A percentile compares a stretch with the other conserved stretches of the same genome.
phyloP scores from a whole-genome alignment of 2,888 invertebrate genomes.

The Ashinkailepas kermadecensis region DNA sequence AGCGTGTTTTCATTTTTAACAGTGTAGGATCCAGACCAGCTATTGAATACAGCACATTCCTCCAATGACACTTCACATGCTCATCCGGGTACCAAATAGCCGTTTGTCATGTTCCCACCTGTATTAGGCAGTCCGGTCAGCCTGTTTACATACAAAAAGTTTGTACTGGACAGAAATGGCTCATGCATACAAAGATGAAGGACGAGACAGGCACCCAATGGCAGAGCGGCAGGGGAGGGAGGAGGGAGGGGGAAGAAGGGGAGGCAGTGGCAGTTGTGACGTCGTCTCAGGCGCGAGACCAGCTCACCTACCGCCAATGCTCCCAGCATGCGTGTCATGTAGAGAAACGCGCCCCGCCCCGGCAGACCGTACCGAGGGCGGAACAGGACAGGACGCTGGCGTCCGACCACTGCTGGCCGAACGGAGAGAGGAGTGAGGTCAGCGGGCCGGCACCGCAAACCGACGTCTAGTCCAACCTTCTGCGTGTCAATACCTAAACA shows the following conservation, averaged over 20 bases:
- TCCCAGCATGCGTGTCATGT: no score
- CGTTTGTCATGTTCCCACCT: neutral
- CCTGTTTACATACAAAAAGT: conserved; percentile 17
- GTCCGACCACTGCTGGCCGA: no score
- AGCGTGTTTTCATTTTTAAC: no score
- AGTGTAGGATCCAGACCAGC: no score
- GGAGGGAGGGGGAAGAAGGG: neutral
- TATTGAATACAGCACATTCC: neutral
- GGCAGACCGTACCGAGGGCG: no score
- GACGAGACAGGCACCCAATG: neutral
- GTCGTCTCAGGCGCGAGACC: neutral
- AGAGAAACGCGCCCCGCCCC: no score
- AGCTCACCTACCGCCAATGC: no score
- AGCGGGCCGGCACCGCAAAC: neutral
- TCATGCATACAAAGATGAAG: conserved; percentile 1
- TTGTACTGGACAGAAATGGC: conserved; percentile 16
- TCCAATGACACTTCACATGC: no score
- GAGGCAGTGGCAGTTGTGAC: no score
- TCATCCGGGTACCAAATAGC: neutral
- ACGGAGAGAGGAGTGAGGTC: neutral
- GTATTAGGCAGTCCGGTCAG: conserved; percentile 5
- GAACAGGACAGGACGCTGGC: no score
- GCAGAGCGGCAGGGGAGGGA: neutral
- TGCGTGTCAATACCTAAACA: neutral
- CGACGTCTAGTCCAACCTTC: neutral